These are phyloP conservation scores for Zaprionus bogoriensis DNA, from an alignment of 2,888 invertebrate species.

Conservation along the genomic window DNA sequence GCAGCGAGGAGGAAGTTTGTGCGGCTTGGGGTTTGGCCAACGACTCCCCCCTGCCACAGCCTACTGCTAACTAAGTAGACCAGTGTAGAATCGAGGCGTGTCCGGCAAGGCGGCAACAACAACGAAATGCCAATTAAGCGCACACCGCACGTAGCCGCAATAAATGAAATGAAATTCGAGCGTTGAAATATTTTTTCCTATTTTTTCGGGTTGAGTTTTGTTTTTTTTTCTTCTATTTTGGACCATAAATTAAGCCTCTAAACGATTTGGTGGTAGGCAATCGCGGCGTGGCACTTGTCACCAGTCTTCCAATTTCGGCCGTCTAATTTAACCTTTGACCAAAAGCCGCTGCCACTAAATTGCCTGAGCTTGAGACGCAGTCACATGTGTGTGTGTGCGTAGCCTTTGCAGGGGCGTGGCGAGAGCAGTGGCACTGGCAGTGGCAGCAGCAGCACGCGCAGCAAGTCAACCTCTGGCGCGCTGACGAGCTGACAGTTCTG, in stretches of 20 bases:
- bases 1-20: conserved; percentile 50
- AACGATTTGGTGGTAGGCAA: conserved; percentile 57
- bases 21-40: conserved; percentile 16
- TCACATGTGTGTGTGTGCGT: conserved; percentile 60
- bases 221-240: conserved; percentile 14
- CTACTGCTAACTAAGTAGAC: conserved; percentile 15
- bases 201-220: conserved; percentile 16
- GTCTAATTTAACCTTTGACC: conserved; percentile 77
- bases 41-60: too few species aligned
- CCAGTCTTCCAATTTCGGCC: conserved; percentile 49
- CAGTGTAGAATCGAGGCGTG: conserved; percentile 68
- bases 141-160: conserved; percentile 56
- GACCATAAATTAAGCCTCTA: conserved; percentile 69
- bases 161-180: conserved; percentile 67
- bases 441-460: conserved; percentile 61
- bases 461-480: background rate
- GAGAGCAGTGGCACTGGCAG: conserved; percentile 29
- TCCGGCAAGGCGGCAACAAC: conserved; percentile 13
- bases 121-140: conserved; percentile 63
- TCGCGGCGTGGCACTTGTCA: conserved; percentile 71
- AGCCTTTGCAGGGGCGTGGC: conserved; percentile 69
- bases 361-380: too few species aligned
- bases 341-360: conserved; percentile 70
- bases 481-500: conserved; percentile 18
- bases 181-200: conserved; percentile 32